Percentiles rank a stretch among this genome's conserved stretches.
Evolutionary conservation across 2,797 vertebrate species (phyloP).

Genomic region (Danio tinwini): DNA sequence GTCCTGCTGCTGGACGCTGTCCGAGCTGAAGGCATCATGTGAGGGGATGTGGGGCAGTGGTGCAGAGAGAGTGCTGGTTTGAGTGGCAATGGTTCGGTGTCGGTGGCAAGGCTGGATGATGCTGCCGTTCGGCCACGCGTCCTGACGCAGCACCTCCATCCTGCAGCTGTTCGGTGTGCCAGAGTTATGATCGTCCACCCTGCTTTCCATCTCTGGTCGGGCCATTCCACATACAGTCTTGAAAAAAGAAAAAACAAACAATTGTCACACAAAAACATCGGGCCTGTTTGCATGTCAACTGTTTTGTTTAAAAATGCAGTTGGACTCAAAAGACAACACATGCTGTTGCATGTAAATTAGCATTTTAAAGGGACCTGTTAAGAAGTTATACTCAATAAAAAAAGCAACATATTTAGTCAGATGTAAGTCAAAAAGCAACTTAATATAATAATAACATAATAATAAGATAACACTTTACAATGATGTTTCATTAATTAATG

Average conservation of each 20-base stretch:
- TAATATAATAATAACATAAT: too few relatives aligned
- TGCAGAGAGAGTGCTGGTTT: slow-evolving; percentile 39
- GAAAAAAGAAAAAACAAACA: not conserved
- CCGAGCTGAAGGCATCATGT: slow-evolving; percentile 38
- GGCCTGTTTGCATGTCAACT: not conserved
- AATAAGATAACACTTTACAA: too few relatives aligned
- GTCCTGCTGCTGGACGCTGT: slow-evolving; percentile 42
- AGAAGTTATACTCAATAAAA: not conserved
- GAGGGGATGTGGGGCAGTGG: slow-evolving; percentile 1
- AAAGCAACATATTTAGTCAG: too few relatives aligned
- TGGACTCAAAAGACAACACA: not conserved
- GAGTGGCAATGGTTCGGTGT: slow-evolving; percentile 42
- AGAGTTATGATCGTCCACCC: slow-evolving; percentile 60
- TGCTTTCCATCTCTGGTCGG: slow-evolving; percentile 73
- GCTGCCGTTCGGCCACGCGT: slow-evolving; percentile 41
- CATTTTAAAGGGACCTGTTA: not conserved
- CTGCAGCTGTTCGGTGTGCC: slow-evolving; percentile 60
- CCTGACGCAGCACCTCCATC: slow-evolving; percentile 62
- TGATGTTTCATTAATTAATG: too few relatives aligned
- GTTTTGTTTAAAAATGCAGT: not conserved
- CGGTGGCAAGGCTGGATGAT: slow-evolving; percentile 33
- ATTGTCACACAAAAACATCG: not conserved
- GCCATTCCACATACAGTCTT: slow-evolving; percentile 74
- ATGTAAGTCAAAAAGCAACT: too few relatives aligned
- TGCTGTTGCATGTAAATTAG: not conserved